Evolutionary conservation across 2,888 invertebrate genomes (phyloP), one percentile per base, ranked within the genome.

Genomic region (Heteromurus nitidus): DNA sequence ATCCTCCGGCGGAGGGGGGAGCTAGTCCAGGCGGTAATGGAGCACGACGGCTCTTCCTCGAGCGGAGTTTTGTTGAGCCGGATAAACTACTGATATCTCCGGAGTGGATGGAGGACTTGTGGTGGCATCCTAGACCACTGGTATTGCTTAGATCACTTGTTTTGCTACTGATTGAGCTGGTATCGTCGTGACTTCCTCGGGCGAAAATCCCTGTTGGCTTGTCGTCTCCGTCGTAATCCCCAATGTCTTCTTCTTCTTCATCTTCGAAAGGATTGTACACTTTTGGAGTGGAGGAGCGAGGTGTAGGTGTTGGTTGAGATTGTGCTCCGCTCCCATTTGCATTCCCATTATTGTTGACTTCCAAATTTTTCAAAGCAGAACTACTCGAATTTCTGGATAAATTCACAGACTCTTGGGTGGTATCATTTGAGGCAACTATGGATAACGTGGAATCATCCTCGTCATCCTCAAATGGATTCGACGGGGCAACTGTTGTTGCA

Each of bases 21-120:
- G 53, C 64, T 70, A 83, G 75, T 65, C 70, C 75, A 16, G 84
- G 84, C 3, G 90, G 90, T n/a, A 89, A 88, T 20, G 90, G 89
- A 65, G 89, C 89, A 47, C 88, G 86, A 22, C 88, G 86, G 44
- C 84, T 88, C 83, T 89, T 89, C 55, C 88, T 83, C 18, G 86
- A 81, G 2, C 86, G 83, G n/a, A 73, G 31, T 72, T 74, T 82
- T 0, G 81, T 72, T 13, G 84, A 84, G 31, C 84, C 84, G 24
- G 82, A 77, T 3, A 68, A 36, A 53, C 80, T 73, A 30, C 80
- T 85, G 3, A 85, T 26, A 44, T 84, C 86, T 44, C 82, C 76
- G 1, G 82, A 58, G 28, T 80, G n/a, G n/a, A n/a, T 82, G n/a
- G 82, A 82, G 42, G 84, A 82, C 64, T 80, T 76, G 26, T 79